Percentiles rank a stretch among this genome's conserved stretches.
Evolutionary conservation across 1,140 invertebrate species (phyloP).

Genomic region (Cotesia glomerata): DNA sequence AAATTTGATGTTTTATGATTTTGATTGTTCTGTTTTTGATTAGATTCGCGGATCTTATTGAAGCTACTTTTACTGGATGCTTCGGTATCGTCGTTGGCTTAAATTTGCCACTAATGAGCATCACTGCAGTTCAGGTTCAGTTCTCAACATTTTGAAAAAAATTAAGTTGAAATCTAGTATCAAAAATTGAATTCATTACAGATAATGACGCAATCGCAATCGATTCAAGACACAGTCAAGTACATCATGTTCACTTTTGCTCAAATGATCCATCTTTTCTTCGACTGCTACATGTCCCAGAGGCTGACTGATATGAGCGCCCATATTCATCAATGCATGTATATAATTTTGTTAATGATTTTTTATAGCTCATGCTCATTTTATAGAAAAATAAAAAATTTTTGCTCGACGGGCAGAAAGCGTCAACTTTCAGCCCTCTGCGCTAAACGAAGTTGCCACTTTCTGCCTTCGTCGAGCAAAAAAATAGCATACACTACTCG

Average conservation of each 20-base stretch:
- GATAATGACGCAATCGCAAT: neutral
- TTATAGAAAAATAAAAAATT: neutral
- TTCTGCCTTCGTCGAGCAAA: too few species aligned
- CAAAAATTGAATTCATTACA: neutral
- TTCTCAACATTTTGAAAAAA: neutral
- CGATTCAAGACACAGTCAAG: neutral
- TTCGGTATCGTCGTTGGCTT: neutral
- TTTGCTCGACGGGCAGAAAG: too few species aligned
- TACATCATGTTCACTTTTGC: slow-evolving; percentile 5
- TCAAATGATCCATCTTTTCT: slow-evolving; percentile 32
- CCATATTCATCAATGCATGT: slow-evolving; percentile 26
- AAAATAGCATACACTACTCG: too few species aligned
- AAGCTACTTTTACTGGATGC: neutral
- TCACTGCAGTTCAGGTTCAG: neutral
- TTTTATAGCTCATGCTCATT: neutral
- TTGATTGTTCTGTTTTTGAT: neutral
- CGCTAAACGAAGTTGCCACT: too few species aligned
- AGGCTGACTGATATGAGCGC: slow-evolving; percentile 28
- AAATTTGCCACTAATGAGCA: neutral
- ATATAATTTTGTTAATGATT: neutral
- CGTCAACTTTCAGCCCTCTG: too few species aligned
- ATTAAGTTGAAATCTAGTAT: too few species aligned
- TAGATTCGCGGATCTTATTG: neutral
- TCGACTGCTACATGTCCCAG: slow-evolving; percentile 30
- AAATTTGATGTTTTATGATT: neutral